Evolutionary conservation across 2,888 invertebrate genomes (phyloP), one percentile per base, ranked within the genome.

Genomic region (Drosophila recens): DNA sequence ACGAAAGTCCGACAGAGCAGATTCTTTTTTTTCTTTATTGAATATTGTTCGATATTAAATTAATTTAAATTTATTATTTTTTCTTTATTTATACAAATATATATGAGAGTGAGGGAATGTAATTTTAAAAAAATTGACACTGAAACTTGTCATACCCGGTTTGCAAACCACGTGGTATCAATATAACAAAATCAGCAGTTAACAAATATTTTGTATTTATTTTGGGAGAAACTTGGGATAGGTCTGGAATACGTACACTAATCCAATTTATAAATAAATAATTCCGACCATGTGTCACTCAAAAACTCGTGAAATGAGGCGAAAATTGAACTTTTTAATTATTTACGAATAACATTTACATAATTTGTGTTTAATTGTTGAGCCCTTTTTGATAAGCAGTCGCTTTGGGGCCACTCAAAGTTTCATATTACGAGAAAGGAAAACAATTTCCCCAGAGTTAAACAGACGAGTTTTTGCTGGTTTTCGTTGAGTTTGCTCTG

Each of bases 161-260:
- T 11, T 13, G 6, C 0, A 8, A 40, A 5, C 6, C 10, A 11
- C 13, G 17, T 27, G 46, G 27, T 57, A 56, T 56, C 3, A 15
- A 34, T 40, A 54, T 27, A 53, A 17, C 27, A 40, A 17, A 53
- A 17, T 61, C 61, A 61, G 61, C 61, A 62, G 4, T 49, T 67
- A 17, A 46, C 38, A 54, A 63, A 64, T 64, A 58, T 64, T 57
- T 58, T 58, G 1, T 42, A 33, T 67, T 61, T 53, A 11, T 71
- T 36, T 59, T 27, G 51, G 40, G 42, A n/a, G 15, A 54, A 72
- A 56, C 59, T 81, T 81, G 85, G 75, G 82, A 70, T 84, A 81
- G 82, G 80, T 80, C 79, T 57, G 78, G 79, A 71, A 82, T 43
- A 13, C 38, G 34, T 45, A 40, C 30, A 53, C 34, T 48, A 52